Evolutionary conservation across 2,797 vertebrate genomes (phyloP).

Genomic region (Melanotaenia boesemani): DNA sequence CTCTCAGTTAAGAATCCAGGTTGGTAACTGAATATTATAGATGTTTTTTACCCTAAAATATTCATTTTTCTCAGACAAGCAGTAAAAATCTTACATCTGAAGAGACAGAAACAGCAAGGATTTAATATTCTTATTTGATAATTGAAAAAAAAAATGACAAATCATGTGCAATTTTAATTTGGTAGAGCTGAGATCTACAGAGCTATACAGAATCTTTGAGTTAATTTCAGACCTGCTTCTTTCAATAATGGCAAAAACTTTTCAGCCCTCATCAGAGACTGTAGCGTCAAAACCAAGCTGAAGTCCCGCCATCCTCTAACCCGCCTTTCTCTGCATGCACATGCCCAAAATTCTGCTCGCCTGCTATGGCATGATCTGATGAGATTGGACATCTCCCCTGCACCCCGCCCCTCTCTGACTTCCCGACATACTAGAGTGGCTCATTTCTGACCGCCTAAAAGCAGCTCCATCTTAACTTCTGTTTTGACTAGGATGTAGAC

Average conservation of each 20-base stretch:
- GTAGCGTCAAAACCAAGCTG: constrained; percentile 12
- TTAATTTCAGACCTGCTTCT: background rate
- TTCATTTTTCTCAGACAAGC: no score
- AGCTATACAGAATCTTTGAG: background rate
- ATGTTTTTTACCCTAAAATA: no score
- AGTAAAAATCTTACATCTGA: no score
- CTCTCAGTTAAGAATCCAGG: no score
- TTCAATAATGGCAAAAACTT: background rate
- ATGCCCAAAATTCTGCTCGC: constrained; percentile 55
- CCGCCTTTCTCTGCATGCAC: constrained; percentile 21
- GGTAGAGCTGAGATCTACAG: no score
- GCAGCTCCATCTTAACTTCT: constrained; percentile 69
- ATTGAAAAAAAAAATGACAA: background rate
- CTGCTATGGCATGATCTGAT: constrained; percentile 74
- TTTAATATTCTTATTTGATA: no score
- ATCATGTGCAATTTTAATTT: background rate
- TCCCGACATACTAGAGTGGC: constrained; percentile 54
- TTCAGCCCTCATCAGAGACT: background rate
- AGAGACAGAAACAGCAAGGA: no score
- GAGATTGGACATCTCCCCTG: constrained; percentile 60
- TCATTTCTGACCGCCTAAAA: constrained; percentile 62
- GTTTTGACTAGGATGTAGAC: constrained; percentile 69
- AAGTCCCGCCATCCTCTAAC: constrained; percentile 41
- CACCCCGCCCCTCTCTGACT: constrained; percentile 20
- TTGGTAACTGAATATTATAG: no score